These are phyloP conservation scores for Drosophila lutescens DNA, from an alignment of 2,888 invertebrate genomes.

Conservation along the genomic window DNA sequence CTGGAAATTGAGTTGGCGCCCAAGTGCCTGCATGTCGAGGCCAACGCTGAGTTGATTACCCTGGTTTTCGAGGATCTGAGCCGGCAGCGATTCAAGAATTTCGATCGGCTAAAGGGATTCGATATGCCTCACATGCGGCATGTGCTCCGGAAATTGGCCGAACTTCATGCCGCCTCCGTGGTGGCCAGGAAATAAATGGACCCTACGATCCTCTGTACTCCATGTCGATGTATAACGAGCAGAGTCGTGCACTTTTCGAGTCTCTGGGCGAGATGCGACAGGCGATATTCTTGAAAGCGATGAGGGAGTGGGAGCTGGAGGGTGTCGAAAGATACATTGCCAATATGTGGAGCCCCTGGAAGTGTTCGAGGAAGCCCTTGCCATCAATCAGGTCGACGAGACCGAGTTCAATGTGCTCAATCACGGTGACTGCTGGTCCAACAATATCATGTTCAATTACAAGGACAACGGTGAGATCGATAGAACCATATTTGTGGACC, in stretches of 20 bases:
- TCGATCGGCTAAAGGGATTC: constrained; percentile 71
- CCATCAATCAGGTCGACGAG: constrained; percentile 43
- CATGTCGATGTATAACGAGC: constrained; percentile 45
- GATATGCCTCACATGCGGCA: constrained; percentile 65
- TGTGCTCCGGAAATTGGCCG: constrained; percentile 70
- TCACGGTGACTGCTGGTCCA: constrained; percentile 82
- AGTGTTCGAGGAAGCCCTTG: constrained; percentile 20
- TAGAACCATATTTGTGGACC: constrained; percentile 70
- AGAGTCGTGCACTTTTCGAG: constrained; percentile 41
- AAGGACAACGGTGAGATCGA: constrained; percentile 57
- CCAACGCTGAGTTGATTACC: constrained; percentile 59
- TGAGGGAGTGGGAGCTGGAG: constrained; percentile 28
- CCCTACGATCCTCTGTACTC: constrained; percentile 48
- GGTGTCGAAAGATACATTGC: constrained; percentile 15
- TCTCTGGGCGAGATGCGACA: constrained; percentile 26
- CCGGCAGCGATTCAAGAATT: constrained; percentile 59
- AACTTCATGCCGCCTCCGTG: constrained; percentile 80
- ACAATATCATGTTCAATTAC: constrained; percentile 74
- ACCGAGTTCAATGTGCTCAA: constrained; percentile 68
- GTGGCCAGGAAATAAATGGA: constrained; percentile 62
- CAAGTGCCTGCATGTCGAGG: constrained; percentile 60
- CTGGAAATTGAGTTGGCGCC: constrained; percentile 63
- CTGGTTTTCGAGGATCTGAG: constrained; percentile 78
- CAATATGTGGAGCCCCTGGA: not conserved
- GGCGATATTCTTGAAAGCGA: constrained; percentile 21